A percentile compares a stretch with the other conserved stretches of the same genome.
Conservation (phyloP, 2,797 vertebrate genomes). For the Microcaecilia unicolor region DNA sequence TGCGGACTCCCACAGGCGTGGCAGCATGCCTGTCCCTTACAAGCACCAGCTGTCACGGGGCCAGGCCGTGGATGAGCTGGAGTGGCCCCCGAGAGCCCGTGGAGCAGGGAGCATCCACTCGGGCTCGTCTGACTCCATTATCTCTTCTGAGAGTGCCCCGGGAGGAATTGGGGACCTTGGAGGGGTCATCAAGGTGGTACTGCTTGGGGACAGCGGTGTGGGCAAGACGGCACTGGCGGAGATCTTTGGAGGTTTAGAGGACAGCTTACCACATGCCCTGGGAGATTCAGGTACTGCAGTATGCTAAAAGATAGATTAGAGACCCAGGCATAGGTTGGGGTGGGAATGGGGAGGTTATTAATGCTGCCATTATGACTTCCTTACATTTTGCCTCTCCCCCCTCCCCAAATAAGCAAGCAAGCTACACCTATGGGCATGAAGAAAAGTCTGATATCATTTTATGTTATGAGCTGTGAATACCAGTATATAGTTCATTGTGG, state of each 20-base stretch:
- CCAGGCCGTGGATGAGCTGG: slow-evolving; percentile 63
- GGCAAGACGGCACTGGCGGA: slow-evolving; percentile 79
- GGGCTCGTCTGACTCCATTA: slow-evolving; percentile 53
- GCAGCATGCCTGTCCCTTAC: slow-evolving; percentile 79
- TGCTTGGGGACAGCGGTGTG: slow-evolving; percentile 80
- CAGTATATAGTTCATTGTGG: too few species aligned
- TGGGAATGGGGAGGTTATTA: too few species aligned
- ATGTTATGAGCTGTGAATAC: too few species aligned
- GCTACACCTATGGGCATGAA: not conserved
- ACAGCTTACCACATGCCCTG: slow-evolving; percentile 62
- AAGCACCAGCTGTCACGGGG: slow-evolving; percentile 76
- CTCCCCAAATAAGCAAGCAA: too few species aligned
- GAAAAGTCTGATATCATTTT: too few species aligned
- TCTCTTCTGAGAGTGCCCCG: slow-evolving; percentile 21
- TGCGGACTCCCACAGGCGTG: slow-evolving; percentile 64
- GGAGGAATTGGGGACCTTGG: slow-evolving; percentile 35
- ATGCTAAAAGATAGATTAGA: too few species aligned
- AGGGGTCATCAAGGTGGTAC: slow-evolving; percentile 51
- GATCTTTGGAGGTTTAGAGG: slow-evolving; percentile 69
- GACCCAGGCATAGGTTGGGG: slow-evolving; percentile 1
- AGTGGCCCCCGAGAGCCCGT: slow-evolving; percentile 45
- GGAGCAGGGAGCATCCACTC: slow-evolving; percentile 26
- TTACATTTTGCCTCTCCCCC: too few species aligned
- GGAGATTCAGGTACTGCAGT: slow-evolving; percentile 58
- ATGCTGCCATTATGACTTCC: too few species aligned